These are phyloP conservation scores for Todiramphus saurophagus DNA, from an alignment of 2,113 vertebrate species.

Conservation along the genomic window DNA sequence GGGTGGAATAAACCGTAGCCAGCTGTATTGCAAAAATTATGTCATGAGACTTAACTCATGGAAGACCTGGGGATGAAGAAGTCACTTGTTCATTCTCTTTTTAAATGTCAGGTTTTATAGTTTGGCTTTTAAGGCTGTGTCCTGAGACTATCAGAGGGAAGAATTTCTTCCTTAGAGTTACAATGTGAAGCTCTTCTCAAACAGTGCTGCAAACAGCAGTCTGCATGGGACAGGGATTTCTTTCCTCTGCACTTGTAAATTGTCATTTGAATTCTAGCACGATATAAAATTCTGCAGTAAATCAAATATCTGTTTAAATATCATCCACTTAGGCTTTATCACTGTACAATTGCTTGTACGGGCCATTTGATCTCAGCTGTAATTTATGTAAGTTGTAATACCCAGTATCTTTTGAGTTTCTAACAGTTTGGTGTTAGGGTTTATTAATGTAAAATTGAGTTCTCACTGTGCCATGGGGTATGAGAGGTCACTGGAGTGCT, in stretches of 20 bases:
- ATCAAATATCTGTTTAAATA: constrained; percentile 64
- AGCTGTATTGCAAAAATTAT: background rate
- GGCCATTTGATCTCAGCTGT: constrained; percentile 37
- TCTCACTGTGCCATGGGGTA: constrained; percentile 36
- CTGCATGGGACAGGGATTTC: background rate
- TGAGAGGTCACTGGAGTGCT: constrained; percentile 19
- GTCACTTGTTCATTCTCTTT: background rate
- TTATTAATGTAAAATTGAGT: constrained; percentile 54
- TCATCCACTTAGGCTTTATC: constrained; percentile 59
- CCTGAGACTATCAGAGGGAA: background rate
- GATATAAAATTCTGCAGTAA: constrained; percentile 24
- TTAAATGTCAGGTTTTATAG: background rate
- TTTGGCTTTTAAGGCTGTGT: background rate
- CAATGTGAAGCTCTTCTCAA: background rate
- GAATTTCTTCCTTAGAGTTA: background rate
- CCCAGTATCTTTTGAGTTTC: constrained; percentile 34
- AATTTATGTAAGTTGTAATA: constrained; percentile 61
- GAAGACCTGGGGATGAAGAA: background rate
- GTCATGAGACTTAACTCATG: background rate
- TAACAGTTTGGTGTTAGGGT: constrained; percentile 39
- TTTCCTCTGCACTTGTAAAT: constrained; percentile 25
- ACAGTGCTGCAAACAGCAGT: background rate
- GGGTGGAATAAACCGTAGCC: background rate
- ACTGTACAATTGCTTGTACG: constrained; percentile 54
- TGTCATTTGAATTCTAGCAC: constrained; percentile 22